Evolutionary conservation across 2,888 invertebrate species (phyloP), one percentile per base, ranked within the genome.

Genomic region (Cosmorhoe ocellata): DNA sequence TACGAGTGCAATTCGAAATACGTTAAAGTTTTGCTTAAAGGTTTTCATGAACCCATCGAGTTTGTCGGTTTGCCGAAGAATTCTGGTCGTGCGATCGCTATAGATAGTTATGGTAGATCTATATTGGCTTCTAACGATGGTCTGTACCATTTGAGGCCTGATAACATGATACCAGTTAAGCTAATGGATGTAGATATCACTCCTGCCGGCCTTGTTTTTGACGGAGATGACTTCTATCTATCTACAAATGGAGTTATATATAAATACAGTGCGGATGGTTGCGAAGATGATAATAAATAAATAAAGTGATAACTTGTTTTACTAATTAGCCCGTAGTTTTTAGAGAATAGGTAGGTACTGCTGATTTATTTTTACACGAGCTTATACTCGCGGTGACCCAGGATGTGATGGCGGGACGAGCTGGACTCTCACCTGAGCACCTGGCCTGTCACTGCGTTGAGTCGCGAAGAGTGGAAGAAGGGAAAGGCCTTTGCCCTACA

Each of bases 1-100:
- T 90, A 84, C 27, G 89, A 89, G 69, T 89, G 90, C 40, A 88
- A 88, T 67, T 84, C 89, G 0, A 89, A 89, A 42, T 89, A 88
- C 28, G 79, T 89, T 1, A 89, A 88, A 57, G 78, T 89, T 31
- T 46, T 89, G 43, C 61, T 87, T 0, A 86, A 76, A 74, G 88
- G 77, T 33, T 90, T 85, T 43, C 74, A 80, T 43, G 90, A 89
- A 32, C 81, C 90, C 0, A 74, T 90, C 30, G 89, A 89, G 36
- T 90, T 76, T 69, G 84, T 82, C 18, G 90, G 89, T 2, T 73
- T 90, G 4, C 63, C 75, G 0, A 89, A 84, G 44, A 84, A 88
- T 58, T 66, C 82, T 2, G 87, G 85, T 0, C 72, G 87, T 63
- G 87, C 87, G 0, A 66, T 90, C 0, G 53, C 80, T 0, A 61